These are phyloP conservation scores for Uloborus plumipes DNA, from an alignment of 2,888 invertebrate species.

Conservation along the genomic window DNA sequence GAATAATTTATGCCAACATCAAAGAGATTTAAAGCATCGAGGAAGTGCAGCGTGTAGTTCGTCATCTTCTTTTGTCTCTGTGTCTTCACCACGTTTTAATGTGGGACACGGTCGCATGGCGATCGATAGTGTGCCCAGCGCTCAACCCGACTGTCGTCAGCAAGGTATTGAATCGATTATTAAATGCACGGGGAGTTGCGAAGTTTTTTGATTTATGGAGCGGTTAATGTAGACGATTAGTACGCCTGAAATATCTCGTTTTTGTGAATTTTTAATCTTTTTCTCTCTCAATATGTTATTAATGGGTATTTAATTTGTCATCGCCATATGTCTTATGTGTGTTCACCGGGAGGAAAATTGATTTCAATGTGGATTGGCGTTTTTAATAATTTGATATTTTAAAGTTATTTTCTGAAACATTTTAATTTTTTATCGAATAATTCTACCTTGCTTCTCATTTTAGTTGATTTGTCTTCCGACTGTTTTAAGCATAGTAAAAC, in stretches of 20 bases:
- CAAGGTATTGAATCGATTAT: no score
- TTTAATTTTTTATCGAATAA: no score
- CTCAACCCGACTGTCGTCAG: neutral
- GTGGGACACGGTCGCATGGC: neutral
- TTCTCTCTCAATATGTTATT: conserved; percentile 10
- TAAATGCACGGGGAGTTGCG: no score
- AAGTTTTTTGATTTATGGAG: conserved; percentile 5
- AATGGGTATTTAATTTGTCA: conserved; percentile 14
- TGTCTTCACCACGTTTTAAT: neutral
- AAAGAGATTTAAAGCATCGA: conserved; percentile 4
- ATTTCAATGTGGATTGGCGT: no score
- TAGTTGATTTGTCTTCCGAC: no score
- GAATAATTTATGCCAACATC: conserved; percentile 10
- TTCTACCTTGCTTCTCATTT: no score
- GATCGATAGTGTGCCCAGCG: neutral
- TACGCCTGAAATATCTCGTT: conserved; percentile 2
- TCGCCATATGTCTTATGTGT: no score
- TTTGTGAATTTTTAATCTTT: neutral
- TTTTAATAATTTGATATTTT: no score
- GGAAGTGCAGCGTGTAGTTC: neutral
- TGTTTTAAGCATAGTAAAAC: no score
- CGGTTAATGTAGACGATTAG: conserved; percentile 18
- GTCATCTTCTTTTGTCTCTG: neutral
- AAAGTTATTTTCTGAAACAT: no score
- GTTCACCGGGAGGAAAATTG: no score